Base-by-base conservation (phyloP, 2,797 vertebrate species). In the Otolemur crassicaudatus region DNA sequence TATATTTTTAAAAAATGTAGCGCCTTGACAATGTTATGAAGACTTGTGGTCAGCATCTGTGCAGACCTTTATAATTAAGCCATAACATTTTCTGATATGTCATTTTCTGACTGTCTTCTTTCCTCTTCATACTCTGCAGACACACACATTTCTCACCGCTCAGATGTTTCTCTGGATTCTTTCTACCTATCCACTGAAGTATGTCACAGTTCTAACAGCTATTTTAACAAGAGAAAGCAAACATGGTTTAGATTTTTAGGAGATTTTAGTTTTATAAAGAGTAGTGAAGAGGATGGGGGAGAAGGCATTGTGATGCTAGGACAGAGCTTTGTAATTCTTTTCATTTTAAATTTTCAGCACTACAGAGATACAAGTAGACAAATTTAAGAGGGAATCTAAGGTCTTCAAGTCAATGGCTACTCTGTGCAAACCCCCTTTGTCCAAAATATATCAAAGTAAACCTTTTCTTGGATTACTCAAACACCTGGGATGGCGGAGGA, bases 1-100 rank as follows among this genome's bases (percentile, higher is more conserved):
- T 9, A 46, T 22, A 31, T 7, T n/a, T 88, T 88, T 84, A 6
- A 37, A 29, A 79, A 73, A 82, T 56, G 87, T 11, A 12, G 6
- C 83, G 69, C 70, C 83, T 87, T 90, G 93, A 93, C 72, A 95
- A 92, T 58, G 96, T 91, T 80, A 92, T 61, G 69, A 97, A 97
- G 87, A 7, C 0, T 37, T 96, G 81, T 72, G 93, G 80, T 67
- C 4, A 0, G 91, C 88, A 90, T 90, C 40, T 90, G 12, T 31
- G 31, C 84, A 94, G 69, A 69, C 0, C 16, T 96, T 98, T 95
- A 60, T 75, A 96, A 86, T 93, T 91, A 97, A 77, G 70, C 8
- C 63, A 91, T 65, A 53, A 72, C 14, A 70, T 92, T 94, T 95
- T 27, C 53, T 70, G 19, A 90, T 90, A n/a, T 40, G 46, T 92